Evolutionary conservation across 2,797 vertebrate species (phyloP).

Genomic region (Phoeniculus purpureus): DNA sequence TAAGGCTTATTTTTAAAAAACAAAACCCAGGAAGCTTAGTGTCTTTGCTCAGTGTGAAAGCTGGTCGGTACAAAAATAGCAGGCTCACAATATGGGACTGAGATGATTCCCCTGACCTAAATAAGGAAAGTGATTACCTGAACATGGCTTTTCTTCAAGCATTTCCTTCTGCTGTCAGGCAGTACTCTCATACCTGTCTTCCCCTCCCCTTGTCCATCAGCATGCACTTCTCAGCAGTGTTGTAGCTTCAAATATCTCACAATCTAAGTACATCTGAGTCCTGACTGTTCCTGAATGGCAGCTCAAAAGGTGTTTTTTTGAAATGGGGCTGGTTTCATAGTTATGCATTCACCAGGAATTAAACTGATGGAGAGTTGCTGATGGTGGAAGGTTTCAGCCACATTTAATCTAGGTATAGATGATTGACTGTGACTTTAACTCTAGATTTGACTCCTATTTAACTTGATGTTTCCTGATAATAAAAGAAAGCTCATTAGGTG

Average conservation of each 20-base stretch:
- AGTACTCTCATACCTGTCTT: background rate
- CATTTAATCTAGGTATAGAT: background rate
- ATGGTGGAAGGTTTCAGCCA: background rate
- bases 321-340: background rate
- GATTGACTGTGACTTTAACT: background rate
- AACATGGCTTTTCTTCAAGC: background rate
- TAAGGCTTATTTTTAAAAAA: conserved; percentile 41
- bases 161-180: background rate
- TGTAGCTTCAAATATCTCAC: background rate
- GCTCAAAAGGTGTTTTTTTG: background rate
- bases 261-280: background rate
- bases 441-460: background rate
- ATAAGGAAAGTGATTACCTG: conserved; percentile 55
- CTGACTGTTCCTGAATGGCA: background rate
- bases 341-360: background rate
- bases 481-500: background rate
- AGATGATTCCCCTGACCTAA: conserved; percentile 49
- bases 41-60: conserved; percentile 59
- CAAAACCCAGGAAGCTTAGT: conserved; percentile 51
- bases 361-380: background rate
- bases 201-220: background rate
- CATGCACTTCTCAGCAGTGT: background rate
- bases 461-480: background rate
- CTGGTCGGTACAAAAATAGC: conserved; percentile 66
- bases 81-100: conserved; percentile 33